Percentiles rank a stretch among this genome's conserved stretches.
Conservation (phyloP, 2,888 invertebrate genomes). For the Drosophila birchii region DNA sequence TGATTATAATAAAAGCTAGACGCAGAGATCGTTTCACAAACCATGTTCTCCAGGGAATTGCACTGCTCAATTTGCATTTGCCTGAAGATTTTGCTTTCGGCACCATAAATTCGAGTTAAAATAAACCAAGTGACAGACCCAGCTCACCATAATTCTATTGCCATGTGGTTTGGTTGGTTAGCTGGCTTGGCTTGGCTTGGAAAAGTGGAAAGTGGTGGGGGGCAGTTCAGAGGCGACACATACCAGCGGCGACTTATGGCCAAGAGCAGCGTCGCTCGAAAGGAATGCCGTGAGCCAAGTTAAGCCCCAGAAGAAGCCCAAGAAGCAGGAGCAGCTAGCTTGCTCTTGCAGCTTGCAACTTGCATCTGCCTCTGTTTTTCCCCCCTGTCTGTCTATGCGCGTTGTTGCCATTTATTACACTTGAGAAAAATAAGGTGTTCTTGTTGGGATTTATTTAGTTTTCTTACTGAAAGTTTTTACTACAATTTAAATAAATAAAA, state of each 20-base stretch:
- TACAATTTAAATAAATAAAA: no score
- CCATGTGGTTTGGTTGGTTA: slow-evolving; percentile 27
- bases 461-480: rapidly evolving
- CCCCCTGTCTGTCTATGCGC: slow-evolving; percentile 36
- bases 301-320: slow-evolving; percentile 64
- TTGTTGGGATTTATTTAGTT: background rate
- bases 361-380: slow-evolving; percentile 21
- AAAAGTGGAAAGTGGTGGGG: slow-evolving; percentile 9
- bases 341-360: slow-evolving; percentile 38
- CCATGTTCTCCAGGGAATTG: slow-evolving; percentile 17
- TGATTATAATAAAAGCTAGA: background rate
- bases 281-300: slow-evolving; percentile 56
- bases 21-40: slow-evolving; percentile 2
- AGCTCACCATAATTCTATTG: slow-evolving; percentile 71
- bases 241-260: slow-evolving; percentile 46
- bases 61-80: slow-evolving; percentile 29
- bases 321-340: slow-evolving; percentile 41
- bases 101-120: slow-evolving; percentile 69
- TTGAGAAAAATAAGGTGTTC: background rate
- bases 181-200: background rate
- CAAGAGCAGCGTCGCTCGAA: slow-evolving; percentile 17
- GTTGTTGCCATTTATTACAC: slow-evolving; percentile 58
- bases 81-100: slow-evolving; percentile 1
- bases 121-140: slow-evolving; percentile 59
- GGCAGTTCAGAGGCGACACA: slow-evolving; percentile 41